Evolutionary conservation across 2,113 vertebrate genomes (phyloP).

Genomic region (Prochilodus magdalenae): DNA sequence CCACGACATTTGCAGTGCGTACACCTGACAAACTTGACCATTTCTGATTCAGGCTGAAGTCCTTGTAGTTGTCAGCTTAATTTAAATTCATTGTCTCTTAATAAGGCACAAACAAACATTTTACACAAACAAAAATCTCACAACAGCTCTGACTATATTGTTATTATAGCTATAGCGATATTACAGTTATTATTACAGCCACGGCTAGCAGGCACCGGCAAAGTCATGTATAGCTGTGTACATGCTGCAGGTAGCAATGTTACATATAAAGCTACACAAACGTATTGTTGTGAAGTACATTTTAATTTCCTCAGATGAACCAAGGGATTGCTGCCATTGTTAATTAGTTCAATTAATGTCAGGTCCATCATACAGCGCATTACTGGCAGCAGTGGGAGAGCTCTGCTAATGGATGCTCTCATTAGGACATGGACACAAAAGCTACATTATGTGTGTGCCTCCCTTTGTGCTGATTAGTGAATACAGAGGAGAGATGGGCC

Average conservation of each 20-base stretch:
- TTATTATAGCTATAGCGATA: no score
- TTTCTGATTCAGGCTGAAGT: no score
- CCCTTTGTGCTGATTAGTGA: constrained; percentile 39
- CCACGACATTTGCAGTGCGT: not conserved
- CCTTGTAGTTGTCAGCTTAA: no score
- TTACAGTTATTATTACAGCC: no score
- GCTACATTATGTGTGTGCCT: constrained; percentile 64
- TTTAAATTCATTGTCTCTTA: no score
- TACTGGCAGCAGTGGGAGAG: constrained; percentile 56
- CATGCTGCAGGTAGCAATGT: no score
- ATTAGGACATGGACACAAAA: constrained; percentile 73
- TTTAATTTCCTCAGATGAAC: constrained; percentile 32
- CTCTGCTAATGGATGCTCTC: constrained; percentile 70
- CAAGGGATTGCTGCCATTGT: constrained; percentile 30
- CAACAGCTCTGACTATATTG: no score
- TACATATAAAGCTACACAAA: not conserved
- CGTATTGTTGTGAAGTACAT: not conserved
- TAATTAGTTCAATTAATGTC: constrained; percentile 77
- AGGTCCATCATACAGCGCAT: constrained; percentile 65
- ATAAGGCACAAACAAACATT: no score
- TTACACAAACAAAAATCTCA: no score
- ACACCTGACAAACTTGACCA: no score
- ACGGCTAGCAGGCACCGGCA: no score
- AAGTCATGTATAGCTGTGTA: no score
- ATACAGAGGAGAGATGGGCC: not conserved